These are phyloP conservation scores for Acleris cristana DNA, from an alignment of 2,888 invertebrate species.

Conservation along the genomic window DNA sequence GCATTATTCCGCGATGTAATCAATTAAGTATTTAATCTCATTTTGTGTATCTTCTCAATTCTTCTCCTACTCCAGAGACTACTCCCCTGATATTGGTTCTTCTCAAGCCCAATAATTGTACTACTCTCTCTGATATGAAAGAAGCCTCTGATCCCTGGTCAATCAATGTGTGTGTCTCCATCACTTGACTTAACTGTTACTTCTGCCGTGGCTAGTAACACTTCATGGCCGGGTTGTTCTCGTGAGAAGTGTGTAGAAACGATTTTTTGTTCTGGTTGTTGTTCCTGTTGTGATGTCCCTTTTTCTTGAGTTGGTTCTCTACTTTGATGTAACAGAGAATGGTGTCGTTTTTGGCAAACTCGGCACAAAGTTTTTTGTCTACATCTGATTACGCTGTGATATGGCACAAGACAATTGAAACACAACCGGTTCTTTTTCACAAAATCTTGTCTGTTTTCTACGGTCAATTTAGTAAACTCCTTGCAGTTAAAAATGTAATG, in stretches of 20 bases:
- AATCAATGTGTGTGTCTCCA: constrained; percentile 40
- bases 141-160: constrained; percentile 47
- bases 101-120: constrained; percentile 39
- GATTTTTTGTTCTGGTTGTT: constrained; percentile 23
- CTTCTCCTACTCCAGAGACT: constrained; percentile 43
- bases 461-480: background rate
- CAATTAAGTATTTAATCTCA: constrained; percentile 38
- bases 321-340: constrained; percentile 37
- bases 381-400: constrained; percentile 36
- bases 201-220: constrained; percentile 39
- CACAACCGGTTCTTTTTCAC: no score
- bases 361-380: constrained; percentile 37
- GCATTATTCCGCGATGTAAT: constrained; percentile 15
- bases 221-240: constrained; percentile 41
- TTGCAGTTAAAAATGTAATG: constrained; percentile 5
- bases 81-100: constrained; percentile 39
- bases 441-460: constrained; percentile 5
- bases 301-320: constrained; percentile 8
- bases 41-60: constrained; percentile 35
- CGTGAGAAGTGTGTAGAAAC: constrained; percentile 35
- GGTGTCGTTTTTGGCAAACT: constrained; percentile 38
- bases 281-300: constrained; percentile 16
- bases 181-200: constrained; percentile 36
- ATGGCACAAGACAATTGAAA: constrained; percentile 25
- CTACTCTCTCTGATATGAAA: constrained; percentile 41